Conservation (phyloP, 1,140 invertebrate species). For the Rhopalosiphum padi region DNA sequence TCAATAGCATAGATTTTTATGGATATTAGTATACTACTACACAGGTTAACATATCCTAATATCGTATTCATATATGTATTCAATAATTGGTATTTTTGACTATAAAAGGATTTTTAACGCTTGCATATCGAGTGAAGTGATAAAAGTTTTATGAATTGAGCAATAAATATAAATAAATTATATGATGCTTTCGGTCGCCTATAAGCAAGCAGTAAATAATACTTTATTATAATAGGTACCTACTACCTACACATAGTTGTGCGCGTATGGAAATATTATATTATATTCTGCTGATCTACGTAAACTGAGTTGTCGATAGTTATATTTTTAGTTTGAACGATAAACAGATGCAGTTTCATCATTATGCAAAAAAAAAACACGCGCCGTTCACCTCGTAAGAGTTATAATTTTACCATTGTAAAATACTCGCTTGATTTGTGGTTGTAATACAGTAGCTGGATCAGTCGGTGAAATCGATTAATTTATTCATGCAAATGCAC, state of each 20-base stretch:
- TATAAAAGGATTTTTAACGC: slow-evolving; percentile 9
- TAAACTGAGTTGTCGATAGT: not conserved
- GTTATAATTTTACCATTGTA: not conserved
- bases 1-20: not conserved
- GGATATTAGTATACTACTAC: not conserved
- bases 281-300: not conserved
- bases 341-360: not conserved
- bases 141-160: slow-evolving; percentile 10
- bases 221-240: not conserved
- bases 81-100: slow-evolving; percentile 17
- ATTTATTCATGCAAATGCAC: not conserved
- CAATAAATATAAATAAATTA: slow-evolving; percentile 1
- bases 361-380: not conserved
- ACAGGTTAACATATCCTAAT: not conserved
- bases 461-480: not conserved
- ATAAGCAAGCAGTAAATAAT: not conserved
- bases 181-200: not conserved
- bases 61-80: not conserved
- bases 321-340: not conserved
- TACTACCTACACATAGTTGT: not conserved
- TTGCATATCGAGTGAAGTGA: not conserved
- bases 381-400: not conserved
- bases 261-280: not conserved
- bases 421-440: not conserved
- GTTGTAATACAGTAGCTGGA: not conserved